These are phyloP conservation scores for Syritta pipiens DNA, from an alignment of 2,888 invertebrate species.

Conservation along the genomic window DNA sequence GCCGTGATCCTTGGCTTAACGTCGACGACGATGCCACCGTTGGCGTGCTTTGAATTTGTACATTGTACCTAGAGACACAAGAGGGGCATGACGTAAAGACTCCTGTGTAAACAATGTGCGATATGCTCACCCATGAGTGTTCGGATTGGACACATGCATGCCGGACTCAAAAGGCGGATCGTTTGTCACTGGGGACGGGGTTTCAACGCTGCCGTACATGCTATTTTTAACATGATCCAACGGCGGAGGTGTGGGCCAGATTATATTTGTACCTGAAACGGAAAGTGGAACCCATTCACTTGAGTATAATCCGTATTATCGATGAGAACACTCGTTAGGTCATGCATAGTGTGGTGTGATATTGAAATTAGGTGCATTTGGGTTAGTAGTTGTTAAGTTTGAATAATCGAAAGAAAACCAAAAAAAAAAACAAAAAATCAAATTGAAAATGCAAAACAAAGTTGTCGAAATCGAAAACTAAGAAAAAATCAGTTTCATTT, in stretches of 20 bases:
- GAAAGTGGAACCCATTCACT: background rate
- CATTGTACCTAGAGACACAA: conserved; percentile 76
- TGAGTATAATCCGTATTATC: background rate
- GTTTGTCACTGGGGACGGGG: conserved; percentile 78
- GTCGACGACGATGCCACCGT: conserved; percentile 74
- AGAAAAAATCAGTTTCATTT: conserved; percentile 55
- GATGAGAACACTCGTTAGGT: background rate
- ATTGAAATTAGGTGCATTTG: conserved; percentile 65
- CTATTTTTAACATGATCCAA: conserved; percentile 77
- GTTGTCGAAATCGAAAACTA: conserved; percentile 70
- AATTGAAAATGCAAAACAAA: conserved; percentile 22
- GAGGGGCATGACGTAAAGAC: background rate
- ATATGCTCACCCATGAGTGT: conserved; percentile 77
- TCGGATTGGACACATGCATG: conserved; percentile 77
- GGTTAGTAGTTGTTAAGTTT: conserved; percentile 49
- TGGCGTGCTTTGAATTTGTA: conserved; percentile 78
- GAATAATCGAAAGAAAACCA: conserved; percentile 5
- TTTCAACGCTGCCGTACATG: conserved; percentile 78
- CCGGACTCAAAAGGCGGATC: conserved; percentile 76
- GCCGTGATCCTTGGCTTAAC: conserved; percentile 75
- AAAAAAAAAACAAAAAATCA: conserved; percentile 17
- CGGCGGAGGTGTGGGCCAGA: conserved; percentile 77
- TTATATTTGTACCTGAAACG: conserved; percentile 76
- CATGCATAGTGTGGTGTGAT: conserved; percentile 68
- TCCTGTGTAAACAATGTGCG: background rate